A percentile compares a stretch with the other conserved stretches of the same genome.
phyloP scores from a whole-genome alignment of 2,888 invertebrate genomes.

The Caenorhabditis uteleia region DNA sequence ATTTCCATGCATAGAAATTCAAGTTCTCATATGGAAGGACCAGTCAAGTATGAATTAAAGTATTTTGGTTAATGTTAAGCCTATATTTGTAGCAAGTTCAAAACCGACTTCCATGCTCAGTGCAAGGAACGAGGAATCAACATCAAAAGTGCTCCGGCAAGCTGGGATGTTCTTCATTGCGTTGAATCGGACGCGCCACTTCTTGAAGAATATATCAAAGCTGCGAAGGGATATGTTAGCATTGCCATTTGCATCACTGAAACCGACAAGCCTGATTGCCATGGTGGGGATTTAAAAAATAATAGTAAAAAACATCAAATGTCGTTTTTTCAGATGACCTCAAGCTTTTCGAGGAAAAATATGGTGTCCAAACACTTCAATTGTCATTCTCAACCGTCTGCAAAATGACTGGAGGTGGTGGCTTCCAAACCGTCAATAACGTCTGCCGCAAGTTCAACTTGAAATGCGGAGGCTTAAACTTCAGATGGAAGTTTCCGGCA shows the following conservation, averaged over 20 bases:
- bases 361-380: slow-evolving; percentile 32
- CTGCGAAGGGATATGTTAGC: neutral
- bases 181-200: neutral
- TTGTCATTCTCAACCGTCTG: slow-evolving; percentile 9
- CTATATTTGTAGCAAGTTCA: slow-evolving; percentile 12
- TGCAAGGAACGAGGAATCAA: slow-evolving; percentile 12
- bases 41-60: no score
- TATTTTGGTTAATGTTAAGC: neutral
- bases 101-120: neutral
- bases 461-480: slow-evolving; percentile 46
- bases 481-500: slow-evolving; percentile 12
- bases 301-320: no score
- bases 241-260: slow-evolving; percentile 6
- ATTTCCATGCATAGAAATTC: no score
- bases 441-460: slow-evolving; percentile 45
- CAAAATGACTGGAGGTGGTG: slow-evolving; percentile 13
- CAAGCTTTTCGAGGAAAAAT: slow-evolving; percentile 28
- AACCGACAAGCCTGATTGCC: slow-evolving; percentile 21
- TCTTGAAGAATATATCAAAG: slow-evolving; percentile 10
- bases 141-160: neutral
- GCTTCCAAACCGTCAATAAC: slow-evolving; percentile 36
- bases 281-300: no score
- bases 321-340: slow-evolving; percentile 17
- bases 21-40: no score
- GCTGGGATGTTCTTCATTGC: slow-evolving; percentile 16